These are phyloP conservation scores for Eilema sororculum DNA, from an alignment of 2,888 invertebrate genomes.

Conservation along the genomic window DNA sequence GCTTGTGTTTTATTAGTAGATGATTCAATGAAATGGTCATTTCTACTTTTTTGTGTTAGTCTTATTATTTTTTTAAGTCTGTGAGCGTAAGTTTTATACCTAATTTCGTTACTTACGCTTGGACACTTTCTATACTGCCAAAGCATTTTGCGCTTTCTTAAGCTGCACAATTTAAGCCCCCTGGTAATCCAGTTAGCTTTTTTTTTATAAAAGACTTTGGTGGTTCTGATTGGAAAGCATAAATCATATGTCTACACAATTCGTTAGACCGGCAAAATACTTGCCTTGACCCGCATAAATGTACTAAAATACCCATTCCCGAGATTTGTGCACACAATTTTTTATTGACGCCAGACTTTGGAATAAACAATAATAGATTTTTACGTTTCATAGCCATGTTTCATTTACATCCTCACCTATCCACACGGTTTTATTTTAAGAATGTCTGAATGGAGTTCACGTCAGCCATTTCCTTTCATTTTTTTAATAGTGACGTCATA, in stretches of 20 bases:
- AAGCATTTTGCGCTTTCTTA: too few relatives aligned
- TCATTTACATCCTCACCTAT: constrained; percentile 42
- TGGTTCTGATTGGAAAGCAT: background rate
- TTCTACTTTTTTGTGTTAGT: too few relatives aligned
- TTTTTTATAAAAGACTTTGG: too few relatives aligned
- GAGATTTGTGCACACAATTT: constrained; percentile 26
- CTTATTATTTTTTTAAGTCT: too few relatives aligned
- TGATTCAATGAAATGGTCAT: too few relatives aligned
- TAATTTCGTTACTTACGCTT: too few relatives aligned
- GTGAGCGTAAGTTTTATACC: too few relatives aligned
- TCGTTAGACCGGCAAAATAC: constrained; percentile 20
- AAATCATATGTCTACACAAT: constrained; percentile 16
- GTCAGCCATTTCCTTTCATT: constrained; percentile 35
- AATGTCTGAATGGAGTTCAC: constrained; percentile 45
- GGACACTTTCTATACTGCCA: too few relatives aligned
- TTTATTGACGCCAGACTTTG: constrained; percentile 25
- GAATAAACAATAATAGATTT: constrained; percentile 35
- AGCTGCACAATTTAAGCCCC: too few relatives aligned
- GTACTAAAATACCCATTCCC: constrained; percentile 32
- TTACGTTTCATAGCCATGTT: constrained; percentile 39
- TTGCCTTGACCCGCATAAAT: constrained; percentile 46
- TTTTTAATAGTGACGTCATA: background rate
- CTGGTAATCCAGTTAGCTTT: too few relatives aligned
- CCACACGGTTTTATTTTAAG: constrained; percentile 44
- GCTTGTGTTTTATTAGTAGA: too few relatives aligned